Base-by-base conservation (phyloP, 2,797 vertebrate species). In the Ispidina picta region DNA sequence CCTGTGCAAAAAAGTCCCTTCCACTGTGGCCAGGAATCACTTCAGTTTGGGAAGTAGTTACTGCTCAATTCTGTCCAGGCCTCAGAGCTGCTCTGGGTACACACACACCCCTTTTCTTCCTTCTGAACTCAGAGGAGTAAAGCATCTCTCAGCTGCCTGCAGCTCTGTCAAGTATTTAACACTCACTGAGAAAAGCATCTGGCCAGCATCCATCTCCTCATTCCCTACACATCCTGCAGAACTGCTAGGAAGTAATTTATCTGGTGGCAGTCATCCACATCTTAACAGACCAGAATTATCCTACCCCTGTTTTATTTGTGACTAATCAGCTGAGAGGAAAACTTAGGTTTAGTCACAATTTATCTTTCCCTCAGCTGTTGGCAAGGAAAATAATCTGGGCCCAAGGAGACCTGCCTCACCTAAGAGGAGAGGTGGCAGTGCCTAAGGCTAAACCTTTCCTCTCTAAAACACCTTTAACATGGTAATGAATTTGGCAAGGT, bases 181-280 rank as follows among this genome's bases (percentile, higher is more conserved):
- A 39, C 41, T 37, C 56, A 13, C 5, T 10, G 77, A 91, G 73
- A 78, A 80, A 35, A 71, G 75, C 68, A 89, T 66, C 92, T 91
- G 89, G 92, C 76, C 56, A 64, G 85, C 56, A 73, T 86, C 74
- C 74, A 86, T 54, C 85, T 82, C 71, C 71, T 92, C 82, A 7
- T 31, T 85, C 76, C 70, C 28, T 26, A 70, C 41, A 22, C 41
- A 35, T 58, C 83, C 37, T 33, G 4, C 64, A 76, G 44, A 88
- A 66, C 46, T 64, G 60, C 52, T 54, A 76, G 55, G n/a, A 86
- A 89, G 62, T 41, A 6, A 66, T 73, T 83, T 73, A 76, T 88
- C 70, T 76, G 49, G 62, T 76, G 69, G 83, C 83, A 94, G 75
- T 43, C 68, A 68, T 39, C 81, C 77, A 71, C 75, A 44, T 64